Conservation (phyloP, 2,113 vertebrate species). For the Coptodon rendalli region DNA sequence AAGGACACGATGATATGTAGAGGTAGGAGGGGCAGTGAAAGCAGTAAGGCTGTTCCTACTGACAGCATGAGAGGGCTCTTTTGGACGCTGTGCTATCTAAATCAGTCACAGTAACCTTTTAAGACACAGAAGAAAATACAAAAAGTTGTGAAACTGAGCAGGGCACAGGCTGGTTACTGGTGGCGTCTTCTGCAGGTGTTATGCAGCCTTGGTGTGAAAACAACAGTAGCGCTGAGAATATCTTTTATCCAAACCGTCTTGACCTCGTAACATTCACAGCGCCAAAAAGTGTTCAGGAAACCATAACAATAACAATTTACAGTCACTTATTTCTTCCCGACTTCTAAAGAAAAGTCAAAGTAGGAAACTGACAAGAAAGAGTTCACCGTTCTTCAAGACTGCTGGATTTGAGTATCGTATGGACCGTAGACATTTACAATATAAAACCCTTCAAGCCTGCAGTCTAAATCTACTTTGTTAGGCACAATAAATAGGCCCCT, state of each 20-base stretch:
- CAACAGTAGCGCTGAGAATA: constrained; percentile 12
- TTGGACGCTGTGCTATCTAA: background rate
- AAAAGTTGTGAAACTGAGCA: background rate
- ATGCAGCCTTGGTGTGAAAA: background rate
- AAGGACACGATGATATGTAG: constrained; percentile 27
- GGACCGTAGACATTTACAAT: constrained; percentile 39
- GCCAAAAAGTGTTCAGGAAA: background rate
- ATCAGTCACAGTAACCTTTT: background rate
- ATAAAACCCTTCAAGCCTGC: constrained; percentile 51
- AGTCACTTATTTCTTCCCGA: background rate
- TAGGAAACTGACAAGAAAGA: constrained; percentile 9
- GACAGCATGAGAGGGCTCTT: constrained; percentile 12
- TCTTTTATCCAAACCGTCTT: background rate
- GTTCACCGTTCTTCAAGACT: constrained; percentile 28
- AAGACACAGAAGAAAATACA: background rate
- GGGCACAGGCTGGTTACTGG: constrained; percentile 11
- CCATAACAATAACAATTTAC: background rate
- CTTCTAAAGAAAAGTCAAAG: background rate
- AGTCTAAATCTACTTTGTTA: constrained; percentile 34
- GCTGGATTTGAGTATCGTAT: constrained; percentile 50
- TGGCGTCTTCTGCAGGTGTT: constrained; percentile 3
- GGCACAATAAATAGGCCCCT: constrained; percentile 67
- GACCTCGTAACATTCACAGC: constrained; percentile 31
- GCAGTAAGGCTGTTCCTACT: constrained; percentile 6
- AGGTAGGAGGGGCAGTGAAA: constrained; percentile 58